These are phyloP conservation scores for Pipistrellus pygmaeus DNA, from an alignment of 2,797 vertebrate genomes.

Conservation along the genomic window DNA sequence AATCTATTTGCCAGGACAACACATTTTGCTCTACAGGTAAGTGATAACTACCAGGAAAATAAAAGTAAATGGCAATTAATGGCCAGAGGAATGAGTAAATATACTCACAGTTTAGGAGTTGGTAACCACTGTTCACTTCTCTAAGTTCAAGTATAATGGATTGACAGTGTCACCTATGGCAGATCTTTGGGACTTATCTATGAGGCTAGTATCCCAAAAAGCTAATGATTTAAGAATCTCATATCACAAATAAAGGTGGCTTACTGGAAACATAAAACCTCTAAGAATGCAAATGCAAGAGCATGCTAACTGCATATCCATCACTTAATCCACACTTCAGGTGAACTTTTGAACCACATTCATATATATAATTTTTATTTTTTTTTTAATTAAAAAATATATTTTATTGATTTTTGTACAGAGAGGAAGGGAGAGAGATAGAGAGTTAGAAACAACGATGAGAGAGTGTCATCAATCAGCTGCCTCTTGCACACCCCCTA, in stretches of 20 bases:
- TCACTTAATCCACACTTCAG: constrained; percentile 29
- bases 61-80: background rate
- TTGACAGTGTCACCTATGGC: background rate
- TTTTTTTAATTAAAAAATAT: too few species aligned
- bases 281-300: constrained; percentile 7
- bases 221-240: background rate
- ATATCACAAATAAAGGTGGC: background rate
- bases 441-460: too few species aligned
- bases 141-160: background rate
- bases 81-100: constrained; percentile 8
- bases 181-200: background rate
- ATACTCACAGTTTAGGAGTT: background rate
- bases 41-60: background rate
- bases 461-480: too few species aligned
- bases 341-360: background rate
- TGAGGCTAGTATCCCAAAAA: background rate
- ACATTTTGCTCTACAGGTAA: background rate
- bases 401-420: too few species aligned
- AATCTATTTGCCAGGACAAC: background rate
- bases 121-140: background rate
- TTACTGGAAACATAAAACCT: constrained; percentile 46
- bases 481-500: too few species aligned
- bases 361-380: background rate
- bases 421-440: too few species aligned
- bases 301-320: constrained; percentile 1